Evolutionary conservation across 1,140 invertebrate genomes (phyloP), one percentile per base, ranked within the genome.

Genomic region (Diuraphis noxia): DNA sequence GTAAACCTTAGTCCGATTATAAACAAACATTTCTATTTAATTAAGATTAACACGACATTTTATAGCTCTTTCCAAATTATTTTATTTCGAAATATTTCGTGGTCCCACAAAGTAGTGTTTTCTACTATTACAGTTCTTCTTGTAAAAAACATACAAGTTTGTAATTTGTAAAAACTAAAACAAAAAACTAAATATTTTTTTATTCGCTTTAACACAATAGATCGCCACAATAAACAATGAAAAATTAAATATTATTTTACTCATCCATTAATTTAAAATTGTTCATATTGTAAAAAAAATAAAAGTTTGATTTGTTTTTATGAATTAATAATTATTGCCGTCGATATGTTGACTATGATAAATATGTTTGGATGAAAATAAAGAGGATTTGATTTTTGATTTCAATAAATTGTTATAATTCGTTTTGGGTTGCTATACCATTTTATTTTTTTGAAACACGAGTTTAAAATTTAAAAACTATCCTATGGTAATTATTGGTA

Each of bases 1-100:
- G 43, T 86, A 49, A 49, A 49, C 43, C 41, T 86, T 46, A 21
- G 84, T 86, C 84, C 19, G 41, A 86, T 86, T 86, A 49, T 86
- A 86, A 86, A 86, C 36, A 86, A 86, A 86, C 84, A 86, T 86
- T 85, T 86, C n/a, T 86, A 86, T 86, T 86, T 86, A 86, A 86
- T 86, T 86, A 86, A 86, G 84, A 86, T 49, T 86, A 86, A 86
- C 41, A 49, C 21, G 84, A 49, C 43, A 36, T 46, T 86, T 86
- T 86, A 86, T 86, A 36, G 36, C 43, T 86, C 84, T 46, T 0
- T 17, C 7, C 8, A 13, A 43, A 85, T 79, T 36, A 79, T 79
- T 38, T 36, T 36, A 79, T 79, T n/a, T 5, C 38, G 2, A 79
- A 34, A 79, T 79, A 36, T 79, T 36, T 79, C 36, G 72, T 8